phyloP scores from a whole-genome alignment of 2,113 vertebrate species.

The Paraplagusia blochii region DNA sequence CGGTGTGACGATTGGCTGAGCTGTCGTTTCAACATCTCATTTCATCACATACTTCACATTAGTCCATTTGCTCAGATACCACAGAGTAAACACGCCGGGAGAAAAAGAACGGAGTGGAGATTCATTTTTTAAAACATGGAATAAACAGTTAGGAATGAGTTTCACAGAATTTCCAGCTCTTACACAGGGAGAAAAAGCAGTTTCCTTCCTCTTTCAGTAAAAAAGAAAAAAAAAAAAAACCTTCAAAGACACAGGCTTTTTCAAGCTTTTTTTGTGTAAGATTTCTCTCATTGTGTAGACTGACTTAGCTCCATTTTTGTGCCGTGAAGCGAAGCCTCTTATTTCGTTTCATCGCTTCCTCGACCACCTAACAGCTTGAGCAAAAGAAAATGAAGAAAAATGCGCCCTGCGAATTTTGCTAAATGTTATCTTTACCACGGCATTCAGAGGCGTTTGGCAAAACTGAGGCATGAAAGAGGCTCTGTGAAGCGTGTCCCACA shows the following conservation, averaged over 20 bases:
- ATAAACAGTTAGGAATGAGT: conserved; percentile 27
- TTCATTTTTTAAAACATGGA: conserved; percentile 44
- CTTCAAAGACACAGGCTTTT: conserved; percentile 3
- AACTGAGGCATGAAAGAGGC: conserved; percentile 53
- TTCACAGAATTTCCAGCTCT: neutral
- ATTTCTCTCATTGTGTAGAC: conserved; percentile 21
- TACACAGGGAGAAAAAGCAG: conserved; percentile 15
- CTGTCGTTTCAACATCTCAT: conserved; percentile 58
- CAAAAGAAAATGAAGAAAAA: conserved; percentile 8
- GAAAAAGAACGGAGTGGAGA: conserved; percentile 46
- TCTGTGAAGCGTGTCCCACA: conserved; percentile 45
- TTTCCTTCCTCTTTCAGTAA: neutral
- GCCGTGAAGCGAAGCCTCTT: conserved; percentile 44
- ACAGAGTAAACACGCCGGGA: conserved; percentile 51
- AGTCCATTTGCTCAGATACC: conserved; percentile 54
- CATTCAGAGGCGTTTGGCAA: conserved; percentile 56
- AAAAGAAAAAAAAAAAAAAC: neutral
- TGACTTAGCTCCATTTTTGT: conserved; percentile 30
- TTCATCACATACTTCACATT: conserved; percentile 68
- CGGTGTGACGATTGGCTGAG: conserved; percentile 60
- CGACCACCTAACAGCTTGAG: conserved; percentile 26
- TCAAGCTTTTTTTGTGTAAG: conserved; percentile 12
- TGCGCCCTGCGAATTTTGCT: conserved; percentile 18
- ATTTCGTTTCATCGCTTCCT: conserved; percentile 60
- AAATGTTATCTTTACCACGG: conserved; percentile 54